Conservation (phyloP, 92 coral and sea anemone genomes). For the Micromussa lordhowensis region DNA sequence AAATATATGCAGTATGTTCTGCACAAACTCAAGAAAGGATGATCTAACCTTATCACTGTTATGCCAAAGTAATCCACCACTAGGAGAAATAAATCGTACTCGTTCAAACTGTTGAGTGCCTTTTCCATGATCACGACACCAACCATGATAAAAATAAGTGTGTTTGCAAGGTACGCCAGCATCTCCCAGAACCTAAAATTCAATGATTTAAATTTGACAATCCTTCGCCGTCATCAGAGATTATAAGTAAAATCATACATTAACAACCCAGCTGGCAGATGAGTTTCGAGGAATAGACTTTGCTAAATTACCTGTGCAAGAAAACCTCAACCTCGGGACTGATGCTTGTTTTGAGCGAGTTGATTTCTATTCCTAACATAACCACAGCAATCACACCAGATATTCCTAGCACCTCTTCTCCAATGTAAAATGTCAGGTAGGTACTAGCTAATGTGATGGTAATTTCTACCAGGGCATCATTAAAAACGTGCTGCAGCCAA, state of each 20-base stretch:
- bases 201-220: not conserved
- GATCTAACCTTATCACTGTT: slow-evolving; percentile 80
- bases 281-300: not conserved
- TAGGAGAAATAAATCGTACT: slow-evolving; percentile 84
- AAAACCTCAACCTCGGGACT: slow-evolving; percentile 99
- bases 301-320: slow-evolving; percentile 79
- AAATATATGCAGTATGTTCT: not conserved
- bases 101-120: slow-evolving; percentile 80
- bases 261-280: not conserved
- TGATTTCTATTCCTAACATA: slow-evolving; percentile 96
- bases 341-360: slow-evolving; percentile 92
- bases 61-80: slow-evolving; percentile 95
- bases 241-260: not conserved
- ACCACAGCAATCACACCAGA: slow-evolving; percentile 99
- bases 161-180: slow-evolving; percentile 97
- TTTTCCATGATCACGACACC: slow-evolving; percentile 98
- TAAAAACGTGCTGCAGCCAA: slow-evolving; percentile 98
- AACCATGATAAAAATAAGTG: slow-evolving; percentile 95
- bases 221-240: not conserved
- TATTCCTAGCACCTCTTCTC: slow-evolving; percentile 96
- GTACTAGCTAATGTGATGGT: slow-evolving; percentile 96
- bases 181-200: slow-evolving; percentile 94
- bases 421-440: slow-evolving; percentile 94
- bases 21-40: slow-evolving; percentile 3
- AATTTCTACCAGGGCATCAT: slow-evolving; percentile 97